Evolutionary conservation across 2,888 invertebrate species (phyloP).

Genomic region (Euzophera pinguis): DNA sequence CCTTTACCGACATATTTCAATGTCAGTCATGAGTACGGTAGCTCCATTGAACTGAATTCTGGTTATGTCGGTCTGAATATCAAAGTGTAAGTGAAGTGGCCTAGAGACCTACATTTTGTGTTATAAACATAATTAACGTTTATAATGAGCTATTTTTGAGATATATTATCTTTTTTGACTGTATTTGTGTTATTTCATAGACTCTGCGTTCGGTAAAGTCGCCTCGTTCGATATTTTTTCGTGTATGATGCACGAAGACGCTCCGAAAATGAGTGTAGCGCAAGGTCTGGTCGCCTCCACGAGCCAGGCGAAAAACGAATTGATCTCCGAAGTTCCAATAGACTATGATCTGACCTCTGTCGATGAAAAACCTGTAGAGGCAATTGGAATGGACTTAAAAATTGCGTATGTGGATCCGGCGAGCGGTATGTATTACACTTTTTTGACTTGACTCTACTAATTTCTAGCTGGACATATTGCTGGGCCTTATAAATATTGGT

Average conservation of each 20-base stretch:
- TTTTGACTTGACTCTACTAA: conserved; percentile 23
- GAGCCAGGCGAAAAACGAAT: conserved; percentile 71
- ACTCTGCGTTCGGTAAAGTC: conserved; percentile 46
- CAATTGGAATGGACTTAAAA: conserved; percentile 80
- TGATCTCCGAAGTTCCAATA: conserved; percentile 63
- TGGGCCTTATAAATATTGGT: conserved; percentile 11
- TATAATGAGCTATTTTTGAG: conserved; percentile 76
- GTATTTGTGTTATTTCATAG: conserved; percentile 58
- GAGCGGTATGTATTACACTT: conserved; percentile 81
- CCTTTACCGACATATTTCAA: conserved; percentile 79
- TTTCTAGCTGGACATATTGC: conserved; percentile 13
- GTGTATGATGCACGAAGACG: conserved; percentile 84
- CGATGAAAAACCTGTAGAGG: conserved; percentile 70
- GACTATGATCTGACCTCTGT: conserved; percentile 67
- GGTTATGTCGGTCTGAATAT: conserved; percentile 87
- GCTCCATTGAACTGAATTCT: conserved; percentile 85
- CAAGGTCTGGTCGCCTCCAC: conserved; percentile 84
- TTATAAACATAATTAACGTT: conserved; percentile 54
- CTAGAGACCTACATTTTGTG: conserved; percentile 91
- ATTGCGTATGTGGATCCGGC: conserved; percentile 81
- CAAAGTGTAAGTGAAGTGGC: conserved; percentile 92
- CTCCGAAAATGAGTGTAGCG: conserved; percentile 83
- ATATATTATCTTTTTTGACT: conserved; percentile 76
- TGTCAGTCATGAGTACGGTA: conserved; percentile 83
- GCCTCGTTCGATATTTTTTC: conserved; percentile 58